Evolutionary conservation across 2,888 invertebrate species (phyloP), one percentile per base, ranked within the genome.

Genomic region (Eristalis arbustorum): DNA sequence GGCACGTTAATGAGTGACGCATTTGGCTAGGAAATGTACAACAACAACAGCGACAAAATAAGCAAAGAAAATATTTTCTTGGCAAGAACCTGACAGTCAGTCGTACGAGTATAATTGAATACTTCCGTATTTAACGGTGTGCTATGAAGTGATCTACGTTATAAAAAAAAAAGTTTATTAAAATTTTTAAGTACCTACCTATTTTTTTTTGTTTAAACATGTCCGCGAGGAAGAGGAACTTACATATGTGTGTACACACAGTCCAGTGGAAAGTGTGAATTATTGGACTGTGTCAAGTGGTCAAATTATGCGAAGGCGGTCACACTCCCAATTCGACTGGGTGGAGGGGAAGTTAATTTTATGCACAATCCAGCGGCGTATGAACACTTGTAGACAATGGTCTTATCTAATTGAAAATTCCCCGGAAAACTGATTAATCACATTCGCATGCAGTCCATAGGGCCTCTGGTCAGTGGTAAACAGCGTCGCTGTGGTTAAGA

Each of bases 91-190:
- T 49, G 49, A 49, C 49, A 49, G 49, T 18, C 49, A 3, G 4
- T 49, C 49, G 49, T 42, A 61, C 56, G 31, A 76, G 42, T 63
- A 40, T 66, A 69, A 68, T 63, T 71, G n/a, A 59, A 28, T 57
- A 85, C 76, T 85, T 81, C 84, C 84, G 81, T 81, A 81, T 81
- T 77, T 42, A 64, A 78, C 63, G 22, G 34, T 10, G n/a, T 69
- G 34, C 13, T 25, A 59, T 69, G 40, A 34, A 61, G 37, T 61
- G 14, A n/a, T 18, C 62, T 25, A 5, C 42, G 62, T 40, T 18
- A 42, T 61, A 28, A 72, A 62, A 1, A 61, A 37, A 59, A 57
- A 56, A 22, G 10, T 23, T 57, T 31, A 6, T 31, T 69, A 34
- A 25, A 8, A 18, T 0, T 59, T 37, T 25, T 11, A 14, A 10